phyloP scores from a whole-genome alignment of 2,888 invertebrate species.

The Ametastegia equiseti region DNA sequence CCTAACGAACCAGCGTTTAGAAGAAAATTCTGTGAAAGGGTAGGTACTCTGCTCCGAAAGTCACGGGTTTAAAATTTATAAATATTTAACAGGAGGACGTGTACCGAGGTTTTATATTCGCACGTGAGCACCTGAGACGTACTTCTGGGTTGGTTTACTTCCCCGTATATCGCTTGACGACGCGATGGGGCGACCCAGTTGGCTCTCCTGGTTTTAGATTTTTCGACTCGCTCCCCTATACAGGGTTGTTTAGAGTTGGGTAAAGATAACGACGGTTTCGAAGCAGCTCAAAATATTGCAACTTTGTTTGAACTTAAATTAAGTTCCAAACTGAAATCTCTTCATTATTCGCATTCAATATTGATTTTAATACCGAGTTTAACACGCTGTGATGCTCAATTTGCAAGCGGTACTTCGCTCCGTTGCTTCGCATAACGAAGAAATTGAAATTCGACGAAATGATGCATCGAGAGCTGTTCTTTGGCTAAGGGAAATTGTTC shows the following conservation, averaged over 20 bases:
- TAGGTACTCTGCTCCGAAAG: background rate
- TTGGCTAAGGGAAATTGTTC: background rate
- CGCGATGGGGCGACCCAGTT: constrained; percentile 20
- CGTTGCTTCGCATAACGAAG: too few species aligned
- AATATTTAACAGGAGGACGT: constrained; percentile 32
- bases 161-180: constrained; percentile 8
- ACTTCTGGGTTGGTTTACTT: background rate
- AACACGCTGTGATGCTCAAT: background rate
- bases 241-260: background rate
- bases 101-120: constrained; percentile 26
- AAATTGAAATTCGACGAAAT: constrained; percentile 5
- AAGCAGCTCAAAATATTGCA: background rate
- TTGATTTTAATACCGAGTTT: background rate
- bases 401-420: too few species aligned
- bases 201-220: background rate
- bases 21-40: background rate
- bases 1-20: background rate
- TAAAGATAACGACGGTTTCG: constrained; percentile 2
- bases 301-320: constrained; percentile 16
- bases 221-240: background rate
- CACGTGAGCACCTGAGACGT: constrained; percentile 12
- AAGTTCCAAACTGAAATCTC: background rate
- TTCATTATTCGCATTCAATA: background rate
- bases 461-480: constrained; percentile 8
- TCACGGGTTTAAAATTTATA: constrained; percentile 4